A percentile compares a stretch with the other conserved stretches of the same genome.
Conservation (phyloP, 2,797 vertebrate genomes). For the Schizothorax lantsangensis region DNA sequence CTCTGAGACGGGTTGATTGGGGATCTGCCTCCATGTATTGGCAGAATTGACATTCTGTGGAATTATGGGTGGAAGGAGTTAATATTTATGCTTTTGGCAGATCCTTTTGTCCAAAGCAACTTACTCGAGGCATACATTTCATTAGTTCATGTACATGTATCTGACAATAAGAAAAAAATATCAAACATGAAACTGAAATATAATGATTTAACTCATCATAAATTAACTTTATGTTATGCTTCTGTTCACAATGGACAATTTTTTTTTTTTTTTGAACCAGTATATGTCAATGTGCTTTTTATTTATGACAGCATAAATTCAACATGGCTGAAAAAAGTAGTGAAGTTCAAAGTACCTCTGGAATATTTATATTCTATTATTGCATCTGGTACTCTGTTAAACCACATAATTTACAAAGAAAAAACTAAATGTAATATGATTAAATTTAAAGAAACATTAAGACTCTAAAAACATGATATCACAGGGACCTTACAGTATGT, state of each 20-base stretch:
- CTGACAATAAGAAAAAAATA: neutral
- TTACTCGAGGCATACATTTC: neutral
- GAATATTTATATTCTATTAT: neutral
- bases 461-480: neutral
- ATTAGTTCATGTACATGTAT: neutral
- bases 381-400: neutral
- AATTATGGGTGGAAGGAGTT: neutral
- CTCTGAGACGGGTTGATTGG: conserved; percentile 36
- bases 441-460: neutral
- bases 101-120: neutral
- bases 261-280: neutral
- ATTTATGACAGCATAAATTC: neutral
- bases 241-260: neutral
- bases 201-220: neutral
- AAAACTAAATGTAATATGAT: neutral
- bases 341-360: neutral
- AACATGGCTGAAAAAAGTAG: neutral
- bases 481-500: neutral
- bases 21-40: conserved; percentile 25
- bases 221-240: too few species aligned
- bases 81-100: neutral
- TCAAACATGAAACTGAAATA: neutral
- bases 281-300: neutral
- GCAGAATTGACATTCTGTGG: neutral
- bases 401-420: neutral